Conservation (phyloP, 2,113 vertebrate genomes). For the Hymenochirus boettgeri region DNA sequence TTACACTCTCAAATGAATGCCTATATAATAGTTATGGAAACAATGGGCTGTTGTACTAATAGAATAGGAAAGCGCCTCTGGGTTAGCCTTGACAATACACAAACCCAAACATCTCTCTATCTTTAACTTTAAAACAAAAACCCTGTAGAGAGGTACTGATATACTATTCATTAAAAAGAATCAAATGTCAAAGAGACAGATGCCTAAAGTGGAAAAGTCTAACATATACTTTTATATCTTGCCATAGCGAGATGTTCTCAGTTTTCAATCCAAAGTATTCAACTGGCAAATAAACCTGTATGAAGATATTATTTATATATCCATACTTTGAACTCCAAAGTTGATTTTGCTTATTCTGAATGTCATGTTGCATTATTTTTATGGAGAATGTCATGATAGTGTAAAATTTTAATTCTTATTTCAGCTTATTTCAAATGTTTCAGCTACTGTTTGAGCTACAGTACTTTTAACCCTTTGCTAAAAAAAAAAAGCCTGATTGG, state of each 20-base stretch:
- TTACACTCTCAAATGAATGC: no score
- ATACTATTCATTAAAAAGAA: slow-evolving; percentile 6
- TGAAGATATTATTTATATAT: background rate
- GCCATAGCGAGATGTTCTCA: slow-evolving; percentile 13
- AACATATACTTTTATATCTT: background rate
- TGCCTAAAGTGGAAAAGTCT: background rate
- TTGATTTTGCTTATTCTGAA: background rate
- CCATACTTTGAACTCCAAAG: slow-evolving; percentile 4
- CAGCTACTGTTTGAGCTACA: no score
- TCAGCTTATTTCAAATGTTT: no score
- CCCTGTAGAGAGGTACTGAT: background rate
- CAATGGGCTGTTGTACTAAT: no score
- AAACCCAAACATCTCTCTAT: no score
- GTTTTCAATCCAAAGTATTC: slow-evolving; percentile 1
- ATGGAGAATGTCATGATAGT: no score
- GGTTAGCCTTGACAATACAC: no score
- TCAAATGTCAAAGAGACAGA: slow-evolving; percentile 7
- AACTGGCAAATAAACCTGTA: slow-evolving; percentile 5
- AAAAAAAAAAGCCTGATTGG: no score
- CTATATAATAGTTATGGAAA: no score
- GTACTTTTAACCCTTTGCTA: no score
- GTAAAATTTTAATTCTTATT: no score
- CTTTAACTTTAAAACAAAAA: background rate
- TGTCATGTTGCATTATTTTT: background rate
- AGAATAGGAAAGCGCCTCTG: no score